Conservation (phyloP, 2,888 invertebrate genomes). For the Alloplasta piceator region DNA sequence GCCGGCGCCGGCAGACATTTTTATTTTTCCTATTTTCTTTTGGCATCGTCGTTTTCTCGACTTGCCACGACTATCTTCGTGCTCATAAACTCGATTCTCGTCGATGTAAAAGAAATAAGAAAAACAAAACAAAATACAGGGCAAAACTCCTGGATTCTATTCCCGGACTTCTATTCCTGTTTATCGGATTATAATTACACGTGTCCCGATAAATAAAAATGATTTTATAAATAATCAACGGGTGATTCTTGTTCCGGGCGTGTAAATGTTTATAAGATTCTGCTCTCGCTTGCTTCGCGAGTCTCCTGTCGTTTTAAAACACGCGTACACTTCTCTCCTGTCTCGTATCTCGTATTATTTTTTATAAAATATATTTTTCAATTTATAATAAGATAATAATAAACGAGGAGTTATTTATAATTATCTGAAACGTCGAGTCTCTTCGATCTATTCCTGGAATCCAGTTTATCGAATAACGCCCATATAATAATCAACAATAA, state of each 20-base stretch:
- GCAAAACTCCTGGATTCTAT: slow-evolving; percentile 48
- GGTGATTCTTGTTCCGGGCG: slow-evolving; percentile 58
- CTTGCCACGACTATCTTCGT: slow-evolving; percentile 22
- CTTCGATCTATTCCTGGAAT: slow-evolving; percentile 50
- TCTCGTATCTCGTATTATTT: background rate
- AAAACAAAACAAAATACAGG: slow-evolving; percentile 11
- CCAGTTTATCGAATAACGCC: slow-evolving; percentile 41
- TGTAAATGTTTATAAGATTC: slow-evolving; percentile 23
- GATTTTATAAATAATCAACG: slow-evolving; percentile 61
- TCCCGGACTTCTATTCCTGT: slow-evolving; percentile 58
- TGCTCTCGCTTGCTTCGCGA: slow-evolving; percentile 41
- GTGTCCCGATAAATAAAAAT: slow-evolving; percentile 37
- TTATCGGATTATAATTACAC: slow-evolving; percentile 59
- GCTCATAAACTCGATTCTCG: background rate
- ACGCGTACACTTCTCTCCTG: background rate
- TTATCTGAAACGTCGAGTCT: slow-evolving; percentile 43
- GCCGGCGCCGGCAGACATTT: background rate
- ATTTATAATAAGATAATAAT: background rate
- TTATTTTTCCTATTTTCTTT: slow-evolving; percentile 23
- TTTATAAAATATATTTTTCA: background rate
- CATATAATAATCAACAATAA: slow-evolving; percentile 51
- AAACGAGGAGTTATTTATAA: slow-evolving; percentile 41
- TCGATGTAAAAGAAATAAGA: slow-evolving; percentile 2
- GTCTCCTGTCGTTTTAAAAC: background rate
- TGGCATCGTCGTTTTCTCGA: slow-evolving; percentile 26